Conservation (phyloP, 2,888 invertebrate species). For the Cheilosia pagana region DNA sequence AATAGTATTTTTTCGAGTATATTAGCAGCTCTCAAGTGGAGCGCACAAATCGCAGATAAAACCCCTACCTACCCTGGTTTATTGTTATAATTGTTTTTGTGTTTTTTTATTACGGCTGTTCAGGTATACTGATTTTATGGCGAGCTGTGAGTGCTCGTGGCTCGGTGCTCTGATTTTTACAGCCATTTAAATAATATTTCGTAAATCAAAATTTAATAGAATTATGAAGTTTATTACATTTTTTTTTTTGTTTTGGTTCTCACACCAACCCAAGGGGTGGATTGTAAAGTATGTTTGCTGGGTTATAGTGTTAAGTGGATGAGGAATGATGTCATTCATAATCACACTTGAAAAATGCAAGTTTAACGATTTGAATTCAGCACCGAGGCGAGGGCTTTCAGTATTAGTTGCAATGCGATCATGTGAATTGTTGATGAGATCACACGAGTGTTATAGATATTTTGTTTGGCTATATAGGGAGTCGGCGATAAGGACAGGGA, state of each 20-base stretch:
- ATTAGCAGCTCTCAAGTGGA: slow-evolving; percentile 56
- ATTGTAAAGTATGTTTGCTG: slow-evolving; percentile 22
- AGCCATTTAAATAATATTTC: slow-evolving; percentile 41
- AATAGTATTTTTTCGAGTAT: slow-evolving; percentile 50
- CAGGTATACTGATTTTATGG: slow-evolving; percentile 25
- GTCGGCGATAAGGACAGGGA: slow-evolving; percentile 10
- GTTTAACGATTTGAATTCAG: slow-evolving; percentile 13
- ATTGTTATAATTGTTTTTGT: slow-evolving; percentile 32
- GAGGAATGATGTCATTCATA: slow-evolving; percentile 51
- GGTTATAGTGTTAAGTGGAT: slow-evolving; percentile 18
- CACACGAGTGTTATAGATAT: background rate
- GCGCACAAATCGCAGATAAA: slow-evolving; percentile 63
- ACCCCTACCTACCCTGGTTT: slow-evolving; percentile 29
- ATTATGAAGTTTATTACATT: slow-evolving; percentile 30
- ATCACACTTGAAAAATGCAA: slow-evolving; percentile 42
- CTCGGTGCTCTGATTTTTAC: slow-evolving; percentile 32
- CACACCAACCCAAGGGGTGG: slow-evolving; percentile 1
- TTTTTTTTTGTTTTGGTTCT: background rate
- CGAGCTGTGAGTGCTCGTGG: slow-evolving; percentile 7
- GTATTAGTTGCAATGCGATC: slow-evolving; percentile 1
- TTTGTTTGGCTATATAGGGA: background rate
- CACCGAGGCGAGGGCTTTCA: background rate
- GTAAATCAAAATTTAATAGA: slow-evolving; percentile 54
- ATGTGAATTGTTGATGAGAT: slow-evolving; percentile 17
- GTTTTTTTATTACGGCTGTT: slow-evolving; percentile 25